Conservation (phyloP, 2,888 invertebrate genomes). For the Pyrocoelia pectoralis region DNA sequence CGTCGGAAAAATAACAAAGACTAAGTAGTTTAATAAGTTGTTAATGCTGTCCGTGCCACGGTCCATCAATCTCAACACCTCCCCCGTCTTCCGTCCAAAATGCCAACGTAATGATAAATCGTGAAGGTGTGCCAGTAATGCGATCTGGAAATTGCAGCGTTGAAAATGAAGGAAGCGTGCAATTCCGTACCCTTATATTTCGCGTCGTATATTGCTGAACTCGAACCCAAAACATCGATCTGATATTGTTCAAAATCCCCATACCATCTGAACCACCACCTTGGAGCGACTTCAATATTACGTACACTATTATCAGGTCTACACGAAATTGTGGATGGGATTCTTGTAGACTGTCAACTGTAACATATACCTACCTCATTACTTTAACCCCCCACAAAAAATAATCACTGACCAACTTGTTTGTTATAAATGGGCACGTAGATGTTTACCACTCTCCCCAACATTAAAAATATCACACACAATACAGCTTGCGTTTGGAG, state of each 20-base stretch:
- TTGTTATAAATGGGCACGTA: slow-evolving; percentile 4
- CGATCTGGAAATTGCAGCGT: slow-evolving; percentile 77
- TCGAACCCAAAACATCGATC: not conserved
- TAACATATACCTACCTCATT: no score
- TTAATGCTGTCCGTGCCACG: slow-evolving; percentile 97
- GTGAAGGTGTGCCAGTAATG: slow-evolving; percentile 88
- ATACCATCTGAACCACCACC: not conserved
- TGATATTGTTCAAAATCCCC: slow-evolving; percentile 1
- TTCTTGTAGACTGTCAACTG: not conserved
- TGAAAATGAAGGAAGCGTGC: no score
- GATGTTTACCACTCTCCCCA: not conserved
- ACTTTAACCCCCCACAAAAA: no score
- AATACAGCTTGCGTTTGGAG: not conserved
- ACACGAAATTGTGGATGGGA: not conserved
- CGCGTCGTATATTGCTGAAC: slow-evolving; percentile 1
- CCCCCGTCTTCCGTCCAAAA: slow-evolving; percentile 92
- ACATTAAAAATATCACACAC: not conserved
- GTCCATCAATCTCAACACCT: slow-evolving; percentile 96
- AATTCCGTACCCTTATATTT: not conserved
- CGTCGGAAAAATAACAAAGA: slow-evolving; percentile 94
- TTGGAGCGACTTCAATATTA: not conserved
- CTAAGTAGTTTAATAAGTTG: slow-evolving; percentile 87
- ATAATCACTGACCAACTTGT: not conserved
- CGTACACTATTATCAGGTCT: not conserved
- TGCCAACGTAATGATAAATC: slow-evolving; percentile 94